Base-by-base conservation (phyloP, 1,140 invertebrate species). In the Aphidius ervi region DNA sequence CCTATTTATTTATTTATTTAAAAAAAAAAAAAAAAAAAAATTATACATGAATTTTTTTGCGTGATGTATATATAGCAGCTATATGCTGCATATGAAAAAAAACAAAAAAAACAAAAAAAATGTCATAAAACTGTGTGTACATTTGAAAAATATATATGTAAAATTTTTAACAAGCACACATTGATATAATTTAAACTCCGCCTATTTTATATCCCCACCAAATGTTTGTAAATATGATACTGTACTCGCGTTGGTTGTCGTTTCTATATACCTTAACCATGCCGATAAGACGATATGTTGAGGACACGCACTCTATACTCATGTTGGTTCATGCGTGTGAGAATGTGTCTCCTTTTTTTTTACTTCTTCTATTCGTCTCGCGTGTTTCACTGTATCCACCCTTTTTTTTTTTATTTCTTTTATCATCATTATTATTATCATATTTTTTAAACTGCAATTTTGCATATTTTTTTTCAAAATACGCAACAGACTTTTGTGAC, bases 161-260 rank as follows among this genome's bases (percentile, higher is more conserved):
- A 37, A 9, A 8, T 37, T 10, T 37, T 31, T 31, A 31, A 31
- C 23, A 31, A 9, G 49, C 23, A 40, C 10, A 52, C 49, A 37
- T 23, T 52, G 20, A 39, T 52, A 52, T n/a, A 20, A 9, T 39
- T 37, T 37, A 52, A 52, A 31, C 49, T 9, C 49, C 49, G 49
- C 49, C 49, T 37, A 52, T 52, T 52, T 52, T 37, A 37, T 52
- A 37, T 37, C 49, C 49, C 49, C 49, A 52, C 49, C 9, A 9
- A 37, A 7, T 31, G 2, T 2, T 31, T 31, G 23, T 31, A 1
- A 31, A 31, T 31, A 31, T 31, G 23, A 31, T 31, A 31, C 23
- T 31, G 23, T 31, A 31, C 23, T 31, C 23, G 9, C 6, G 31
- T 7, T 10, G 20, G 9, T 23, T 52, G 31, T 23, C 23, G 23